Evolutionary conservation across 2,113 vertebrate genomes (phyloP).

Genomic region (Tauraco erythrolophus): DNA sequence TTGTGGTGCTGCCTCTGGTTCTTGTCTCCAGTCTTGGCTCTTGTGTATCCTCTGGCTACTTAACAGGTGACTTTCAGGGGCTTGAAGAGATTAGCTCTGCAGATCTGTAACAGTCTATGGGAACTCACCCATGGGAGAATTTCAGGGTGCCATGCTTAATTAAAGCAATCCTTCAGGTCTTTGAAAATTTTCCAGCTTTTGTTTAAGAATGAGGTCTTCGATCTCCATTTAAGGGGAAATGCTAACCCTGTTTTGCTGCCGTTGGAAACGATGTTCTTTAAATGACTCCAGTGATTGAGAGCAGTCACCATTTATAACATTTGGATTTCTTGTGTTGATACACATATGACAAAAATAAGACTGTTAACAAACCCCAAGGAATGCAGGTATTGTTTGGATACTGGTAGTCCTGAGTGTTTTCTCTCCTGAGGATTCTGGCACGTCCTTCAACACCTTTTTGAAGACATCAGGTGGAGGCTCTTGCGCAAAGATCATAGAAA

Average conservation of each 20-base stretch:
- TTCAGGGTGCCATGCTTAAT: slow-evolving; percentile 16
- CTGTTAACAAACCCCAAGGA: not conserved
- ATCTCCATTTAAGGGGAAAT: slow-evolving; percentile 56
- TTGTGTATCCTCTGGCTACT: slow-evolving; percentile 37
- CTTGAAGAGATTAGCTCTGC: slow-evolving; percentile 56
- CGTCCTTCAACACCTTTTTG: not conserved
- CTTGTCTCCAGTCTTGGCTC: slow-evolving; percentile 45
- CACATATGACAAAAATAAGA: not conserved
- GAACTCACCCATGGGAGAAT: not conserved
- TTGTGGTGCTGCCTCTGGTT: slow-evolving; percentile 33
- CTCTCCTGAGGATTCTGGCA: not conserved
- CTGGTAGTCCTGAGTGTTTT: not conserved
- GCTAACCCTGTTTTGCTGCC: slow-evolving; percentile 21
- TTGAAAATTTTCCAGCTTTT: slow-evolving; percentile 13
- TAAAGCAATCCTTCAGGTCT: not conserved
- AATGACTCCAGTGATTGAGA: not conserved
- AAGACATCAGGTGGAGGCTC: not conserved
- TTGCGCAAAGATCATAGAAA: not conserved
- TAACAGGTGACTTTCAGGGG: slow-evolving; percentile 72
- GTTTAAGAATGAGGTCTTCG: slow-evolving; percentile 16
- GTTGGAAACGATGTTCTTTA: not conserved
- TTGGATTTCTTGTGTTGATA: slow-evolving; percentile 7
- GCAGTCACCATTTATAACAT: not conserved
- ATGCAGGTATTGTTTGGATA: not conserved
- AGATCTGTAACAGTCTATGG: not conserved